Base-by-base conservation (phyloP, 2,888 invertebrate genomes). In the Eilema depressum region DNA sequence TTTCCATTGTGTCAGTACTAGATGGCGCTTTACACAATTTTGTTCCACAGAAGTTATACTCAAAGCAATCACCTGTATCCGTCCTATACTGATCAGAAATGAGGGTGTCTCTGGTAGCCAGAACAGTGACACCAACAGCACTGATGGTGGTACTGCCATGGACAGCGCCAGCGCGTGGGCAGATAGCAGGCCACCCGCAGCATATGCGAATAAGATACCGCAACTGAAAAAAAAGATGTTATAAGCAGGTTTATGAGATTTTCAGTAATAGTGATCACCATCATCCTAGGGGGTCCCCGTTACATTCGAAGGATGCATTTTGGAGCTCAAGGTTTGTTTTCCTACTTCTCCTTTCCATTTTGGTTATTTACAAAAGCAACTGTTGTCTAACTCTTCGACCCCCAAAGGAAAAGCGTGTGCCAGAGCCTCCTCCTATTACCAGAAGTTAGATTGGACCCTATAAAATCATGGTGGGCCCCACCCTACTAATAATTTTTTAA, bases 41-140 rank as follows among this genome's bases (percentile, higher is more conserved):
- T 41, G 41, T 17, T 17, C 1, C 7, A 7, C 47, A 20, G 14
- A 20, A 20, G 0, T 47, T 47, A 17, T 11, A 17, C 3, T 56
- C n/a, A 56, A n/a, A 25, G 57, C 12, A 23, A 11, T 63, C 74
- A 93, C 95, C 92, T 95, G 95, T 80, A 95, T 91, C 69, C 86
- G 89, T 3, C 95, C 95, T 28, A 91, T 84, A 69, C 92, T 94
- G 78, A 95, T 95, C 69, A 95, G 91, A 71, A 89, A 94, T 0
- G 92, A 91, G 0, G 95, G 95, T 10, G 95, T 94, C 81, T 95
- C 95, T 20, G 95, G 95, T 17, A 95, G 79, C 95, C 95, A 95
- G 7, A 93, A 75, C 17, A 95, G 82, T 0, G 93, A 89, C 0
- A 93, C 83, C 66, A 95, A 84, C n/a, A 95, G 86, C 14, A 93